Percentiles rank a stretch among this genome's conserved stretches.
Conservation (phyloP, 2,113 vertebrate genomes). For the Varanus komodoensis region DNA sequence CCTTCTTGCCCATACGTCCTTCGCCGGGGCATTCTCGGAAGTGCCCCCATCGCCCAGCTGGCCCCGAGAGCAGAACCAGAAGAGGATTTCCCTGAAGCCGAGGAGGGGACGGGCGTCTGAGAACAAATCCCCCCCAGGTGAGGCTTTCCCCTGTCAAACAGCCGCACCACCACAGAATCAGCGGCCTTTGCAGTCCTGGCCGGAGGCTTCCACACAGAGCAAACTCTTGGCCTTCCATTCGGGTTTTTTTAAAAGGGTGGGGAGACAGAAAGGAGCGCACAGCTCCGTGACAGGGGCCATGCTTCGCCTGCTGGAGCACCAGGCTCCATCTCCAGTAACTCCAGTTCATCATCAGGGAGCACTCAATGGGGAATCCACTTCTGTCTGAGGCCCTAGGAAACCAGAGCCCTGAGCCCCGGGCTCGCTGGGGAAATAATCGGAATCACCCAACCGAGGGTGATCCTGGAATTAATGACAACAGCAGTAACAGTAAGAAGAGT, state of each 20-base stretch:
- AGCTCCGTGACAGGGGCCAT: too few species aligned
- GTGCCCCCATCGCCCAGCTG: conserved; percentile 25
- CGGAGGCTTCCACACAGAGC: too few species aligned
- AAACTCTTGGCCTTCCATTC: neutral
- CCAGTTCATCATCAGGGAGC: neutral
- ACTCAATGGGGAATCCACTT: neutral
- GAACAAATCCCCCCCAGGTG: neutral
- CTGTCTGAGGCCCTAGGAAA: neutral
- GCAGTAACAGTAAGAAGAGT: too few species aligned
- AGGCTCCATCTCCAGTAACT: neutral
- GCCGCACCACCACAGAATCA: neutral
- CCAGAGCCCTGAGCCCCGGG: too few species aligned
- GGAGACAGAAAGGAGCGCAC: neutral
- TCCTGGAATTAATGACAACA: too few species aligned
- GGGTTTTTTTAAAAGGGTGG: too few species aligned
- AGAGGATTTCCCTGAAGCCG: neutral
- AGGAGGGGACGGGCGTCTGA: neutral
- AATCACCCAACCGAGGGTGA: too few species aligned
- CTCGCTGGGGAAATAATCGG: too few species aligned
- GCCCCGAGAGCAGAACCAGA: neutral
- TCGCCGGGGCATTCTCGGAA: conserved; percentile 82
- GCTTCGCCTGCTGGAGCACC: too few species aligned
- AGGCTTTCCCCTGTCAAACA: neutral
- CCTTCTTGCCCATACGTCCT: conserved; percentile 84
- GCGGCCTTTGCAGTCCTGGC: neutral